Percentiles rank a stretch among this genome's conserved stretches.
Evolutionary conservation across 2,797 vertebrate genomes (phyloP).

Genomic region (Falco peregrinus): DNA sequence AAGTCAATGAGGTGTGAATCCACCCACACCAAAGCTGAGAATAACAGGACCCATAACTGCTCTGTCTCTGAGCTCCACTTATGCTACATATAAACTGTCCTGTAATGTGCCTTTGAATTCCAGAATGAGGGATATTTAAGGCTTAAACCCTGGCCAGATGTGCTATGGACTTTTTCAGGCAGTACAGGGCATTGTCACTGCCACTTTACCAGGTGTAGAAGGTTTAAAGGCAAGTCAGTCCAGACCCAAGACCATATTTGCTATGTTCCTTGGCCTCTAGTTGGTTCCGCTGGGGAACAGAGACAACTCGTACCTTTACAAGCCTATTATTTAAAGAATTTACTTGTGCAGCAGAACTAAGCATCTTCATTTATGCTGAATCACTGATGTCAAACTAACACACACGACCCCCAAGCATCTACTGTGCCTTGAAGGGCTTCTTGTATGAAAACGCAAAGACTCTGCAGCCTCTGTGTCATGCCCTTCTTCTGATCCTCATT

Average conservation of each 20-base stretch:
- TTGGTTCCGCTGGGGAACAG: background rate
- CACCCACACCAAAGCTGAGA: background rate
- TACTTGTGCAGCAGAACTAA: background rate
- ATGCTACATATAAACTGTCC: background rate
- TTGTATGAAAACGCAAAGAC: background rate
- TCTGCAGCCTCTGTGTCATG: background rate
- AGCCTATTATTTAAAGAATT: background rate
- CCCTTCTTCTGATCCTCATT: background rate
- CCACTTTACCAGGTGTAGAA: background rate
- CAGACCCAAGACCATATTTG: background rate
- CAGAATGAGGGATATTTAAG: background rate
- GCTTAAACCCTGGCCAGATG: background rate
- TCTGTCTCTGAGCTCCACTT: background rate
- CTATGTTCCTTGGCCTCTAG: background rate
- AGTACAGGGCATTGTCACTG: background rate
- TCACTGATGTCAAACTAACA: background rate
- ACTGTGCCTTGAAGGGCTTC: background rate
- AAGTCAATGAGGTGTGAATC: background rate
- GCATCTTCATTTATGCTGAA: background rate
- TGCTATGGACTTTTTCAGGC: background rate
- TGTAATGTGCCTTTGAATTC: background rate
- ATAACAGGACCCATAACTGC: background rate
- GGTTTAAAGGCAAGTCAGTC: background rate
- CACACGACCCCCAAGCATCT: background rate
- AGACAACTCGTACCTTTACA: background rate